Percentiles rank a stretch among this genome's conserved stretches.
phyloP scores from a whole-genome alignment of 2,113 vertebrate genomes.

The Lophochroa leadbeateri region DNA sequence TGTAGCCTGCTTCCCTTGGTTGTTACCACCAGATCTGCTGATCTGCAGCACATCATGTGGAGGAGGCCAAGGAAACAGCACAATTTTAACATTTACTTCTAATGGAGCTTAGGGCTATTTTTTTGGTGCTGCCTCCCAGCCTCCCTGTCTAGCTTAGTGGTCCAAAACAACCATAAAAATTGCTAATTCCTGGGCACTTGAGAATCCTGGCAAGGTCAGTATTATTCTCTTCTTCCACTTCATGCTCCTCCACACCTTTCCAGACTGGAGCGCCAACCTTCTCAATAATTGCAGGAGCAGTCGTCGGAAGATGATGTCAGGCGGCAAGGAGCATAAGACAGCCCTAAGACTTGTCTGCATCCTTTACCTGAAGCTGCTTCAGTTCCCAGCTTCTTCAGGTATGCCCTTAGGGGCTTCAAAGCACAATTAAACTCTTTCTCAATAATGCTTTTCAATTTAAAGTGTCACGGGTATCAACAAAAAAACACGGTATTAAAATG shows the following conservation, averaged over 20 bases:
- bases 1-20: rapidly evolving
- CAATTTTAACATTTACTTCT: not conserved
- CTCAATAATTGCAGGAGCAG: not conserved
- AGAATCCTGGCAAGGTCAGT: not conserved
- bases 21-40: not conserved
- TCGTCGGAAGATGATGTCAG: not conserved
- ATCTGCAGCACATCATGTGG: rapidly evolving
- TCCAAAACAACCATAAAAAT: not conserved
- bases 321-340: not conserved
- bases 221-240: not conserved
- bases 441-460: not conserved
- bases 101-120: not conserved
- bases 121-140: not conserved
- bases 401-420: not conserved
- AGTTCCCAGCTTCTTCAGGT: not conserved
- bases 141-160: rapidly evolving
- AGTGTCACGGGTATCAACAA: not conserved
- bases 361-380: not conserved
- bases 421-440: not conserved
- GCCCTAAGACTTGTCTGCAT: not conserved
- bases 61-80: not conserved
- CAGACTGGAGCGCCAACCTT: not conserved
- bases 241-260: not conserved
- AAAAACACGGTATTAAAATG: not conserved
- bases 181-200: rapidly evolving